Percentiles rank a stretch among this genome's conserved stretches.
phyloP scores from a whole-genome alignment of 2,113 vertebrate genomes.

The Triplophysa rosa region DNA sequence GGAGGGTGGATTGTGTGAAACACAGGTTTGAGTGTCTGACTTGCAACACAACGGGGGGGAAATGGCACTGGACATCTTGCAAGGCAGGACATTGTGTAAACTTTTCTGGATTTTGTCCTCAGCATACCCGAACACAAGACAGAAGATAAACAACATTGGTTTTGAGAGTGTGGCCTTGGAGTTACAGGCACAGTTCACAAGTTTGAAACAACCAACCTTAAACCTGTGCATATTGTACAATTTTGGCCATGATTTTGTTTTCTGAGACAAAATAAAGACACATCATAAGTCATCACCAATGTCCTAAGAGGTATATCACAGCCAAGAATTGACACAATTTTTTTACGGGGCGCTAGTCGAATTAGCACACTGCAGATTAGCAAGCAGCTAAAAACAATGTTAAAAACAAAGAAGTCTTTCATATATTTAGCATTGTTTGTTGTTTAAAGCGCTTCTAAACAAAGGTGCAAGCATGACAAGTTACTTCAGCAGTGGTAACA shows the following conservation, averaged over 20 bases:
- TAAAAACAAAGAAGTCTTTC: neutral
- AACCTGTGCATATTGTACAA: too few species aligned
- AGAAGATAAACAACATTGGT: neutral
- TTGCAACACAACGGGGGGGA: slow-evolving; percentile 19
- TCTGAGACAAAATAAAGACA: too few species aligned
- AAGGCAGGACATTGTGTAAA: slow-evolving; percentile 12
- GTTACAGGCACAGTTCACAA: neutral
- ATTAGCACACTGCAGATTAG: too few species aligned
- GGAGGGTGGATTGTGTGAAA: slow-evolving; percentile 35
- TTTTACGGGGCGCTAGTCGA: too few species aligned
- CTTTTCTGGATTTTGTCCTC: neutral
- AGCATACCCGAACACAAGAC: neutral
- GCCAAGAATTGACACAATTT: too few species aligned
- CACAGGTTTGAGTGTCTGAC: slow-evolving; percentile 30
- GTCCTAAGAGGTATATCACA: too few species aligned
- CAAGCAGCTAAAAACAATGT: too few species aligned
- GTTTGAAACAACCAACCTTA: neutral
- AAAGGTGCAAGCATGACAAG: neutral
- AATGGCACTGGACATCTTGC: neutral
- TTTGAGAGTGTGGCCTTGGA: neutral
- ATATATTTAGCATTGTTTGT: neutral
- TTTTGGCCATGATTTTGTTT: too few species aligned
- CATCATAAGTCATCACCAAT: too few species aligned
- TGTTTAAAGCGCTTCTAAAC: neutral
- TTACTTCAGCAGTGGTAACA: neutral